Evolutionary conservation across 2,888 invertebrate species (phyloP).

Genomic region (Drosophila pseudotalamancana): DNA sequence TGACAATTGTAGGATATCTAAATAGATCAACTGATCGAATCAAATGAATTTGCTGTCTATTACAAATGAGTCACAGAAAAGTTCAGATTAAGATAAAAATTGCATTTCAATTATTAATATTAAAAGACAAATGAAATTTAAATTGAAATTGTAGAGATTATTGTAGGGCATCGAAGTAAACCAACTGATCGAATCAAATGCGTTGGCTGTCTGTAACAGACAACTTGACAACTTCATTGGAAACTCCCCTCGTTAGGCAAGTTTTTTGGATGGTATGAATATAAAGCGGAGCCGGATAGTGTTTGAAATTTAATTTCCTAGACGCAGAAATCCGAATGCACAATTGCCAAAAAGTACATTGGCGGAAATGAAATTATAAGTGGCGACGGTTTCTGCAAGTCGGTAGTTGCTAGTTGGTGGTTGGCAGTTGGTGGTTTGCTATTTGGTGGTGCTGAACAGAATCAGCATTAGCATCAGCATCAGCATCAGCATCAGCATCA

Average conservation of each 20-base stretch:
- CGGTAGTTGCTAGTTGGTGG: not conserved
- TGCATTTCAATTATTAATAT: too few relatives aligned
- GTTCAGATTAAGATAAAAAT: too few relatives aligned
- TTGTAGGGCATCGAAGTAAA: not conserved
- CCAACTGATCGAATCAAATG: not conserved
- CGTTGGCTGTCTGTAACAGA: not conserved
- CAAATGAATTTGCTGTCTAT: not conserved
- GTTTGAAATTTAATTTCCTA: slow-evolving; percentile 70
- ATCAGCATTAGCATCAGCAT: slow-evolving; percentile 15
- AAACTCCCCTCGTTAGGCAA: not conserved
- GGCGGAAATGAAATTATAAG: slow-evolving; percentile 68
- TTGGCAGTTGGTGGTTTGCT: not conserved
- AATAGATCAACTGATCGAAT: slow-evolving; percentile 1
- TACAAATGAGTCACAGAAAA: too few relatives aligned
- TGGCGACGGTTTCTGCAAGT: too few relatives aligned
- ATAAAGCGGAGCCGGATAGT: slow-evolving; percentile 64
- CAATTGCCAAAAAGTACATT: slow-evolving; percentile 54
- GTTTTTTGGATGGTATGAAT: not conserved
- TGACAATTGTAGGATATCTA: not conserved
- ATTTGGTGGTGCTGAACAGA: not conserved
- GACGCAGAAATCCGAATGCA: slow-evolving; percentile 43
- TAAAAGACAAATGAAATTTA: too few relatives aligned
- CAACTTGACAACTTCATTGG: not conserved
- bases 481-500: slow-evolving; percentile 26
- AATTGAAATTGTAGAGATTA: too few relatives aligned